phyloP scores from a whole-genome alignment of 2,888 invertebrate genomes.

The Melanargia galathea region DNA sequence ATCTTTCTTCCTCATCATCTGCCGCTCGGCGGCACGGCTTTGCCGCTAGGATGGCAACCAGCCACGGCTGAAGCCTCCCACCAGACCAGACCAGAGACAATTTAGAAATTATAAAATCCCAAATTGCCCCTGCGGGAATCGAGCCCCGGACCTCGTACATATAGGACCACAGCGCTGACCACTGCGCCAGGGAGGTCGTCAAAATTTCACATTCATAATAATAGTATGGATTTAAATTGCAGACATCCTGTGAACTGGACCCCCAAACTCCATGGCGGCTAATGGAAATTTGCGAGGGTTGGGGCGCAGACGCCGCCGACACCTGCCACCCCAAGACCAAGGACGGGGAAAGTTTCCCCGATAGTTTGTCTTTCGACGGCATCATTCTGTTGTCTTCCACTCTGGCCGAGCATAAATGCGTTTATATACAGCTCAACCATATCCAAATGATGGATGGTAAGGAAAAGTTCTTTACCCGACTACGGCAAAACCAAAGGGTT shows the following conservation, averaged over 20 bases:
- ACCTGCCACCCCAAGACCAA: slow-evolving; percentile 60
- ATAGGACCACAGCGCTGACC: too few species aligned
- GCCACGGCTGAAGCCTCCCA: too few species aligned
- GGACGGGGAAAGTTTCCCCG: slow-evolving; percentile 54
- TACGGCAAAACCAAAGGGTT: too few species aligned
- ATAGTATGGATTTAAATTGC: not conserved
- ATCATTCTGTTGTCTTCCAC: slow-evolving; percentile 52
- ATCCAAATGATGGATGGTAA: slow-evolving; percentile 67
- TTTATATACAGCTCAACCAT: slow-evolving; percentile 61
- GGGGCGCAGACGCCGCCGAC: slow-evolving; percentile 63
- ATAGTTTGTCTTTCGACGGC: slow-evolving; percentile 64
- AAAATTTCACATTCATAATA: too few species aligned
- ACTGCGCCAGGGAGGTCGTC: too few species aligned
- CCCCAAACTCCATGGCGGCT: slow-evolving; percentile 59
- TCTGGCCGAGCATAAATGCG: slow-evolving; percentile 57
- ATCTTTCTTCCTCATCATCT: too few species aligned
- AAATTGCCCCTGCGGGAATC: too few species aligned
- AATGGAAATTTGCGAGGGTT: slow-evolving; percentile 73
- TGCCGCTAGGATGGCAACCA: too few species aligned
- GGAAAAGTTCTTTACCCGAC: slow-evolving; percentile 15
- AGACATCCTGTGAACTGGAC: slow-evolving; percentile 60
- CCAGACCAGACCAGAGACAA: too few species aligned
- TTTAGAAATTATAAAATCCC: too few species aligned
- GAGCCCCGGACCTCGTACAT: too few species aligned
- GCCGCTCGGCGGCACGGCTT: too few species aligned